Conservation (phyloP, 2,888 invertebrate genomes). For the Pammene aurita region DNA sequence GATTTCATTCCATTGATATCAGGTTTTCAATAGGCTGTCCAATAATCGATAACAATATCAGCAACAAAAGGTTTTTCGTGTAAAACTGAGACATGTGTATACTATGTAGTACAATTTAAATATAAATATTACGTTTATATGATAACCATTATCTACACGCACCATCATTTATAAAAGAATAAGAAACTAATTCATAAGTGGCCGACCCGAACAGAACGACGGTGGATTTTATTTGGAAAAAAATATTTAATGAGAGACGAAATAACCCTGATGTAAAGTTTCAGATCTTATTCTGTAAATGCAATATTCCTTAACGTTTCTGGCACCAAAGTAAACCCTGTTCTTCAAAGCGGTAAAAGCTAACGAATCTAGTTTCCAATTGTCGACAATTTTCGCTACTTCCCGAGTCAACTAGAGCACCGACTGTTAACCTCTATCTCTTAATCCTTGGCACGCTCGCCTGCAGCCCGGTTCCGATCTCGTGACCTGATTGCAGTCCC, state of each 20-base stretch:
- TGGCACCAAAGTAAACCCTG: neutral
- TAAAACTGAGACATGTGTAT: neutral
- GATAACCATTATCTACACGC: neutral
- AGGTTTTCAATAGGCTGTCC: slow-evolving; percentile 12
- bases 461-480: slow-evolving; percentile 34
- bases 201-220: neutral
- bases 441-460: slow-evolving; percentile 40
- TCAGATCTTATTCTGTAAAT: neutral
- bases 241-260: no score
- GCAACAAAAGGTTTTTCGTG: slow-evolving; percentile 17
- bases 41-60: slow-evolving; percentile 18
- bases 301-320: neutral
- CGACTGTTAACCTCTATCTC: slow-evolving; percentile 34
- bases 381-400: slow-evolving; percentile 17
- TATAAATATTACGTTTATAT: neutral
- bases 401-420: slow-evolving; percentile 25
- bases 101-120: neutral
- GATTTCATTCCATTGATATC: slow-evolving; percentile 24
- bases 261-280: neutral
- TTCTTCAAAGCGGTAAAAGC: neutral
- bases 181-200: neutral
- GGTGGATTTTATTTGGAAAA: neutral
- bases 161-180: neutral
- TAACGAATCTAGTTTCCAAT: slow-evolving; percentile 8
- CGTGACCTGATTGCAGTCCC: slow-evolving; percentile 38